These are phyloP conservation scores for Pempheris klunzingeri DNA, from an alignment of 2,797 vertebrate species.

Conservation along the genomic window DNA sequence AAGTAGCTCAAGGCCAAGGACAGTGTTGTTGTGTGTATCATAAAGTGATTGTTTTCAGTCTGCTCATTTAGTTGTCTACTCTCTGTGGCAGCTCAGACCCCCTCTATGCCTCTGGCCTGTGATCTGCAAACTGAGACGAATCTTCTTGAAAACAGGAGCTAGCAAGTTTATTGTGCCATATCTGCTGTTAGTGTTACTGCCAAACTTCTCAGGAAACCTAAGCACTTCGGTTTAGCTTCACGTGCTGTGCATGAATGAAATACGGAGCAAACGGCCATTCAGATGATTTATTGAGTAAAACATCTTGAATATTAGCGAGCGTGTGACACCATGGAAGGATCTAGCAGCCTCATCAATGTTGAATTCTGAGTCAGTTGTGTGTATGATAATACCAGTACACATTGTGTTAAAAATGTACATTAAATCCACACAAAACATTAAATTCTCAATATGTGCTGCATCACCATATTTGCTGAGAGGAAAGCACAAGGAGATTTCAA, in stretches of 20 bases:
- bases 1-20: constrained; percentile 47
- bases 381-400: background rate
- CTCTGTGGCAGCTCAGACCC: constrained; percentile 33
- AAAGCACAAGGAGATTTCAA: background rate
- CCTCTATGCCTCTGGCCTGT: constrained; percentile 34
- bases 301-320: background rate
- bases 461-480: background rate
- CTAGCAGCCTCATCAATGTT: background rate
- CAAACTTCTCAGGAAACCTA: background rate
- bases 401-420: background rate
- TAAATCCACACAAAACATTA: background rate
- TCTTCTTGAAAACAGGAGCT: constrained; percentile 15
- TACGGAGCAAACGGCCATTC: background rate
- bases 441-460: background rate
- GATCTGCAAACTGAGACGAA: constrained; percentile 38
- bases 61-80: constrained; percentile 44
- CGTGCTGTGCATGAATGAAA: background rate
- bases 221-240: background rate
- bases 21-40: constrained; percentile 37
- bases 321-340: background rate
- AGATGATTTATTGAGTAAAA: background rate
- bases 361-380: background rate
- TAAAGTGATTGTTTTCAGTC: constrained; percentile 52
- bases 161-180: background rate
- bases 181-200: constrained; percentile 3